Evolutionary conservation across 2,797 vertebrate genomes (phyloP), one percentile per base, ranked within the genome.

Genomic region (Oreortyx pictus): DNA sequence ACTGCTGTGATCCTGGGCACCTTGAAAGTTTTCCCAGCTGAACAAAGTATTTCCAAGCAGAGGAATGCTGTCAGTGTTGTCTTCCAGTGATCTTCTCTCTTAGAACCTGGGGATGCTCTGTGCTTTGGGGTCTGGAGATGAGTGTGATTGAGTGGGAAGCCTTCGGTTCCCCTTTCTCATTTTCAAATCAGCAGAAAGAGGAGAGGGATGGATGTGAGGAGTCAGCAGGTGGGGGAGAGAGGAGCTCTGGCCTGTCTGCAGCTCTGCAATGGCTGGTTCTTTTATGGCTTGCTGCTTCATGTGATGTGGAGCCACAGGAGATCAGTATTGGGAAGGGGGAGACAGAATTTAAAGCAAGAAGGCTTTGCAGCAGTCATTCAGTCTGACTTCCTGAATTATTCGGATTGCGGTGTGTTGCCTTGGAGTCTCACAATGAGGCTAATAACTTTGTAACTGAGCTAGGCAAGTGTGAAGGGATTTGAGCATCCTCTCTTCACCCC

Each of bases 261-360:
- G 79, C 70, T 44, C 66, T 24, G 60, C 61, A 27, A 46, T 8
- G 62, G 76, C 75, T 84, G 37, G 11, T n/a, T 54, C 29, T 2
- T 88, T 90, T 77, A 41, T 76, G 86, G 82, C 81, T 46, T 80
- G 64, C 90, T 90, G 81, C 88, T 76, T 91, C 86, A 24, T 66
- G 61, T 56, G 66, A 13, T 62, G 57, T 52, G n/a, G 24, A 92
- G 41, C 80, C 91, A 62, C 13, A 5, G 64, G 76, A 90, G 72
- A 61, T 56, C 57, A 6, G 52, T 24, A 14, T 57, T 64, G 54
- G 76, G 66, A 87, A 88, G 66, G 70, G 43, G 6, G 76, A 37
- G 16, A 15, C 67, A 43, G 89, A 35, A 61, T 94, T 93, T 81
- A 66, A 93, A 93, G 62, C 33, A 29, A 87, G 66, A 57, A 81